A percentile compares a stretch with the other conserved stretches of the same genome.
phyloP scores from a whole-genome alignment of 2,113 vertebrate species.

The Saccopteryx bilineata region DNA sequence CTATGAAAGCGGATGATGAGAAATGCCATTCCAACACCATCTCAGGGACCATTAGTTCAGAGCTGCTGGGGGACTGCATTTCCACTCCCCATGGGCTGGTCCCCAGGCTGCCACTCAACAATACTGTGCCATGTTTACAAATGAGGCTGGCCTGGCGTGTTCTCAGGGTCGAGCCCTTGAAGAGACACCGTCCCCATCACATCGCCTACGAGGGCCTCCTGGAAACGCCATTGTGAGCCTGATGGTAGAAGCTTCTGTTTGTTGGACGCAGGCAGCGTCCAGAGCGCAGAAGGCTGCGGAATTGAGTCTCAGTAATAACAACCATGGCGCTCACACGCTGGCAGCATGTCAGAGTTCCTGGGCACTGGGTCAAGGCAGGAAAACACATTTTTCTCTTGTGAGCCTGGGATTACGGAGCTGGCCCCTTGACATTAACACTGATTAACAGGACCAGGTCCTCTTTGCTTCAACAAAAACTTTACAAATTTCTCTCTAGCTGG shows the following conservation, averaged over 20 bases:
- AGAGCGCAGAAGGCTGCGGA: not conserved
- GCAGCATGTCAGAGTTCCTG: not conserved
- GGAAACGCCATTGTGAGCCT: not conserved
- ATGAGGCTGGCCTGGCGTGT: not conserved
- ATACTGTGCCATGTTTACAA: not conserved
- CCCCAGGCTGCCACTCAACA: not conserved
- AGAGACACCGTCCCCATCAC: not conserved
- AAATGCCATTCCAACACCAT: not conserved
- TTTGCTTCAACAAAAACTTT: not conserved
- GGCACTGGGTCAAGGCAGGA: not conserved
- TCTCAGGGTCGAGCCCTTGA: not conserved
- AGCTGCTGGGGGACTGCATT: not conserved
- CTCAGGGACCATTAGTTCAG: not conserved
- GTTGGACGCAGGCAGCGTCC: rapidly evolving
- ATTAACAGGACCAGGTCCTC: not conserved
- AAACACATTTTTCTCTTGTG: not conserved
- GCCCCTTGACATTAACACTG: not conserved
- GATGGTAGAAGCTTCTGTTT: not conserved
- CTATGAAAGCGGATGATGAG: not conserved
- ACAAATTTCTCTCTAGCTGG: not conserved
- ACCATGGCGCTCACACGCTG: rapidly evolving
- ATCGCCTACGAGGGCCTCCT: rapidly evolving
- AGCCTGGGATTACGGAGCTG: not conserved
- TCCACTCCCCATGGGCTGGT: not conserved
- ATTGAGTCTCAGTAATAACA: not conserved